phyloP scores from a whole-genome alignment of 2,797 vertebrate species.

The Crocodylus rhombifer region DNA sequence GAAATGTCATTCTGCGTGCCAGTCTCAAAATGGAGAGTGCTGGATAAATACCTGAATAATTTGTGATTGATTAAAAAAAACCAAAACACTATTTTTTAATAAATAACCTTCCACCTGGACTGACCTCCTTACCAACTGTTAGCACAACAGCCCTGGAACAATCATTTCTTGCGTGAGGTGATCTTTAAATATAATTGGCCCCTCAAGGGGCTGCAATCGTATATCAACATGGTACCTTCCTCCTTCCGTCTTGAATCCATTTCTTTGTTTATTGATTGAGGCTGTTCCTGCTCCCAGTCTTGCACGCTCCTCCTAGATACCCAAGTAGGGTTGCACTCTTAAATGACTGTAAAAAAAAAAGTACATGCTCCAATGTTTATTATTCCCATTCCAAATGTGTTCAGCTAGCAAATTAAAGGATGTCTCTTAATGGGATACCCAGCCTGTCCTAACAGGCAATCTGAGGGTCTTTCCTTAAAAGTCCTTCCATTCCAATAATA shows the following conservation, averaged over 20 bases:
- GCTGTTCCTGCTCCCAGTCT: background rate
- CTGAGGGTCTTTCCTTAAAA: background rate
- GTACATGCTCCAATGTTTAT: background rate
- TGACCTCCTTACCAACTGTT: background rate
- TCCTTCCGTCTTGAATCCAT: rapidly evolving
- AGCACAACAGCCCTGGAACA: background rate
- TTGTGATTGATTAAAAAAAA: background rate
- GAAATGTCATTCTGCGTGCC: background rate
- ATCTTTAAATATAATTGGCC: background rate
- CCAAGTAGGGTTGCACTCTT: too few species aligned
- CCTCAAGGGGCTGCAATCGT: rapidly evolving
- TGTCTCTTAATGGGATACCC: background rate
- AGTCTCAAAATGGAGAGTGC: background rate
- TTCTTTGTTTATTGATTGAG: background rate
- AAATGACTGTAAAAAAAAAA: too few species aligned
- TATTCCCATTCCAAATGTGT: background rate
- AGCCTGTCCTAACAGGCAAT: background rate
- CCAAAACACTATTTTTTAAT: background rate
- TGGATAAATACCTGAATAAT: slow-evolving; percentile 12
- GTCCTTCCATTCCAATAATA: background rate
- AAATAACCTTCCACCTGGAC: background rate
- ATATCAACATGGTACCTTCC: rapidly evolving
- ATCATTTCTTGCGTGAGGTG: background rate
- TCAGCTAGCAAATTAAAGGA: background rate
- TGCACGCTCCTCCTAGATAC: background rate